Evolutionary conservation across 2,888 invertebrate genomes (phyloP).

Genomic region (Drosophila falleni): DNA sequence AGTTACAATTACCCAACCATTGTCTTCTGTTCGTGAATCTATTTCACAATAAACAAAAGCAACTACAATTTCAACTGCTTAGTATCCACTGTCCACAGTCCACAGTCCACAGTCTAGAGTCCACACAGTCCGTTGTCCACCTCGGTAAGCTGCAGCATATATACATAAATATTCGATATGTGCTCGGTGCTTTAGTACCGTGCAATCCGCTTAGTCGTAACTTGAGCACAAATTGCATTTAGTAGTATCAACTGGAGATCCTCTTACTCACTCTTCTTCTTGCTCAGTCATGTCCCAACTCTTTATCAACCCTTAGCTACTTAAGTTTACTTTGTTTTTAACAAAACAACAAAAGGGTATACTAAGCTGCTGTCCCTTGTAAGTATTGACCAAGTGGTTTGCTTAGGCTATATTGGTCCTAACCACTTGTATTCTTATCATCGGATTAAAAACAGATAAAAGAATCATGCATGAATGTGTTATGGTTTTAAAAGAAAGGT

Average conservation of each 20-base stretch:
- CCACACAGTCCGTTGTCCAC: slow-evolving; percentile 7
- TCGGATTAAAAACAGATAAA: neutral
- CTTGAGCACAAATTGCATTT: slow-evolving; percentile 75
- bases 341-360: slow-evolving; percentile 10
- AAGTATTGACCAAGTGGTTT: neutral
- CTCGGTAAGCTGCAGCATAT: slow-evolving; percentile 25
- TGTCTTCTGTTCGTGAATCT: slow-evolving; percentile 4
- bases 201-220: slow-evolving; percentile 74
- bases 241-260: slow-evolving; percentile 46
- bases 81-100: slow-evolving; percentile 2
- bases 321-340: slow-evolving; percentile 32
- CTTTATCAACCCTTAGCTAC: slow-evolving; percentile 40
- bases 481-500: too few species aligned
- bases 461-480: neutral
- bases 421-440: neutral
- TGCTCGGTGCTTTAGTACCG: slow-evolving; percentile 58
- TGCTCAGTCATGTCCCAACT: slow-evolving; percentile 10
- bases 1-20: slow-evolving; percentile 20
- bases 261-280: slow-evolving; percentile 10
- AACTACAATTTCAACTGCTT: slow-evolving; percentile 14
- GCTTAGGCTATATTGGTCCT: neutral
- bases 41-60: slow-evolving; percentile 7
- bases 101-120: slow-evolving; percentile 2
- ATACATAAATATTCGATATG: slow-evolving; percentile 65
- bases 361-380: neutral